phyloP scores from a whole-genome alignment of 2,888 invertebrate genomes.

The Kuschelorhynchus macadamiae region DNA sequence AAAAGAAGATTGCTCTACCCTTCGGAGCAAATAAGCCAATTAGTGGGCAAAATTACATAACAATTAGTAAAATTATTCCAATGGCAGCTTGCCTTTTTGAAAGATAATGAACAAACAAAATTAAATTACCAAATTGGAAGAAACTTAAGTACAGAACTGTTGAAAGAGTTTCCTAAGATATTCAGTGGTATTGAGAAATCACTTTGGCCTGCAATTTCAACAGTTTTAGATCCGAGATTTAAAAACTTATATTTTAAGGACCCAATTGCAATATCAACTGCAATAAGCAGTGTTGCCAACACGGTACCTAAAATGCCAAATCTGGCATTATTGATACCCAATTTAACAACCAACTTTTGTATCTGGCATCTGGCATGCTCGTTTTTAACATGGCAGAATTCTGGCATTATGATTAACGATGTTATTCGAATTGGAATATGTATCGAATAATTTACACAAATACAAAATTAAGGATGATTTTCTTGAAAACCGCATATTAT shows the following conservation, averaged over 20 bases:
- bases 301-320: too few species aligned
- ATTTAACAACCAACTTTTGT: too few species aligned
- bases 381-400: too few species aligned
- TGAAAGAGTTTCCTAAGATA: conserved; percentile 1
- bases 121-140: conserved; percentile 1
- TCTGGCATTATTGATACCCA: too few species aligned
- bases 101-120: conserved; percentile 1
- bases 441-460: too few species aligned
- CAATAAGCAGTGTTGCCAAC: too few species aligned
- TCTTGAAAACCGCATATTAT: too few species aligned
- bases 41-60: conserved; percentile 52
- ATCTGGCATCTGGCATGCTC: too few species aligned
- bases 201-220: conserved; percentile 25
- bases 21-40: conserved; percentile 60
- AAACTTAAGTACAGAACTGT: conserved; percentile 1
- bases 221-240: conserved; percentile 42
- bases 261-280: conserved; percentile 17
- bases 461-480: too few species aligned
- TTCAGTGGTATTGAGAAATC: conserved; percentile 1
- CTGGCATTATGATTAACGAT: too few species aligned
- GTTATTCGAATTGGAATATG: too few species aligned
- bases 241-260: conserved; percentile 45
- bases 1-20: conserved; percentile 54
- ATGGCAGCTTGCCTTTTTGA: background rate
- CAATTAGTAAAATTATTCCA: conserved; percentile 4